phyloP scores from a whole-genome alignment of 2,113 vertebrate genomes.

The Willisornis vidua region DNA sequence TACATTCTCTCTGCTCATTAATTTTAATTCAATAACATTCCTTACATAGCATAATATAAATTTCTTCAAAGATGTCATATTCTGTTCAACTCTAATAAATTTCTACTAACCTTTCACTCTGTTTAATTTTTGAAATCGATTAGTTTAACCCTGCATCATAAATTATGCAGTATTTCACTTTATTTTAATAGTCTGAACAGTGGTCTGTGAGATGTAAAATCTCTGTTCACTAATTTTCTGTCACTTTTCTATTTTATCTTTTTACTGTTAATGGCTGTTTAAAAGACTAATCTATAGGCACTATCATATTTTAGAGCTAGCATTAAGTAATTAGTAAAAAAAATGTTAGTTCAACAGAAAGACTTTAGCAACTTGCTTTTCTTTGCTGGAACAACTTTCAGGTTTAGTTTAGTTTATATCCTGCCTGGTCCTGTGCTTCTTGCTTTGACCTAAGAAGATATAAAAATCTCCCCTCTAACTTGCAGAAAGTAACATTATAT shows the following conservation, averaged over 20 bases:
- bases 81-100: slow-evolving; percentile 14
- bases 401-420: not conserved
- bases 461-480: not conserved
- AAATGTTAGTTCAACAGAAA: not conserved
- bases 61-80: slow-evolving; percentile 8
- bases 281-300: not conserved
- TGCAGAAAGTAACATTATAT: not conserved
- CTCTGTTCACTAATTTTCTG: not conserved
- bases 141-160: slow-evolving; percentile 26
- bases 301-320: not conserved
- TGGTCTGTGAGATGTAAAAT: not conserved
- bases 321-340: not conserved
- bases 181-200: slow-evolving; percentile 13
- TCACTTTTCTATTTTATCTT: slow-evolving; percentile 8
- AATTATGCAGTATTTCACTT: slow-evolving; percentile 28
- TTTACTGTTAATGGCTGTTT: not conserved
- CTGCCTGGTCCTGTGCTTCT: not conserved
- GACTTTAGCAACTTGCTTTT: not conserved
- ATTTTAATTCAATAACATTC: slow-evolving; percentile 22
- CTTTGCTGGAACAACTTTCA: not conserved
- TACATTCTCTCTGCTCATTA: slow-evolving; percentile 16
- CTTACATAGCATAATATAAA: not conserved
- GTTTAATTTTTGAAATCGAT: slow-evolving; percentile 32
- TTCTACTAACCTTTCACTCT: not conserved
- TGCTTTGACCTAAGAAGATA: not conserved